Evolutionary conservation across 2,888 invertebrate species (phyloP), one percentile per base, ranked within the genome.

Genomic region (Eupithecia exiguata): DNA sequence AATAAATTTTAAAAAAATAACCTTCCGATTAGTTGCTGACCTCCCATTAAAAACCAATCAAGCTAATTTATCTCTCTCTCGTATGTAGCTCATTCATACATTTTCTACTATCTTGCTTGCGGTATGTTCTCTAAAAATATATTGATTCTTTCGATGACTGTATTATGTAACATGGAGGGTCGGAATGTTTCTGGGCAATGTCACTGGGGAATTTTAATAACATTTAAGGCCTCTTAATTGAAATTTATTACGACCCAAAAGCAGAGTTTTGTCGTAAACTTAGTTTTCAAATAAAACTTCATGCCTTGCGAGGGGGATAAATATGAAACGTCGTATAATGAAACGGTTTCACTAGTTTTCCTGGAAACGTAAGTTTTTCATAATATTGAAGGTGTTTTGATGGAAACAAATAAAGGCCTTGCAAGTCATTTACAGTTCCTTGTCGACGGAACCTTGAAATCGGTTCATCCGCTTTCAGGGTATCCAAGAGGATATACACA

Each of bases 101-200:
- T 49, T 49, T n/a, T 49, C n/a, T 49, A 3, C 49, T 53, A 53
- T 53, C 21, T 16, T 43, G 43, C 14, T 43, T 43, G 46, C 3
- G 10, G 49, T 62, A 62, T 76, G 74, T 77, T 65, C 79, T 83
- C 84, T 85, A 86, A 83, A 86, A 84, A 85, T 87, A 84, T 80
- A 80, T 67, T 73, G 71, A 71, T 72, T 74, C 61, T 25, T 35
- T 63, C 49, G 53, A 73, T 78, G 74, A 62, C 70, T 70, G 67
- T 68, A 67, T 71, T 43, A 35, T 69, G 38, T 69, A 70, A 71
- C 25, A 30, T 70, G 40, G 70, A 69, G 75, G 75, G 71, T 76
- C 73, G 76, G 80, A 74, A 77, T 78, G 77, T 70, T 66, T 70
- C 80, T 82, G 81, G 72, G 75, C 66, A 71, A 58, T 80, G 78